Base-by-base conservation (phyloP, 2,888 invertebrate genomes). In the Tachina fera region DNA sequence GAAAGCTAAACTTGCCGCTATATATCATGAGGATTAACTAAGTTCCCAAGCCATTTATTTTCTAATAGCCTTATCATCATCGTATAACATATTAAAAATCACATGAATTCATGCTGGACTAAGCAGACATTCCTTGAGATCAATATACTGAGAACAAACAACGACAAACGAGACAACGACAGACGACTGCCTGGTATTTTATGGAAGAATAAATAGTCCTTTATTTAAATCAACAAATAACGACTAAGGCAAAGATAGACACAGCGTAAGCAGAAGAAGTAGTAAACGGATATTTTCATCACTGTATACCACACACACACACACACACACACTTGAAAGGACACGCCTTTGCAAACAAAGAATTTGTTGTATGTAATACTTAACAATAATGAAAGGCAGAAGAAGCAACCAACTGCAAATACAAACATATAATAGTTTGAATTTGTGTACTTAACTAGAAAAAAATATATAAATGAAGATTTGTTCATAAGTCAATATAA, bases 121-220 rank as follows among this genome's bases (percentile, higher is more conserved):
- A 56, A 78, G 70, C 70, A 78, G 78, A 78, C 70, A 70, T 31
- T 19, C 31, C 13, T 13, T 31, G 61, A 78, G 78, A 71, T 79
- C 71, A 71, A 79, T 79, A 78, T 43, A 56, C 16, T 16, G 1
- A 31, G 22, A 16, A 6, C 58, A 56, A 67, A 58, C 43, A n/a
- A n/a, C n/a, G n/a, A n/a, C n/a, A 67, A 53, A 31, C 19, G 1
- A 61, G 51, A 78, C 60, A 77, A 51, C 31, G 22, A 3, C n/a
- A 10, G 45, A n/a, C 45, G 45, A 13, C 39, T 74, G 41, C 13
- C 10, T 53, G 45, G 1, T 51, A 9, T 60, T 39, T 68, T 68
- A 39, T 8, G 22, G 31, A 43, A 31, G 31, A 58, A 60, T 41
- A 68, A 53, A 41, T 41, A 11, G 11, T 31, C 3, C 47, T 72